Conservation (phyloP, 2,113 vertebrate species). For the Cebus imitator region DNA sequence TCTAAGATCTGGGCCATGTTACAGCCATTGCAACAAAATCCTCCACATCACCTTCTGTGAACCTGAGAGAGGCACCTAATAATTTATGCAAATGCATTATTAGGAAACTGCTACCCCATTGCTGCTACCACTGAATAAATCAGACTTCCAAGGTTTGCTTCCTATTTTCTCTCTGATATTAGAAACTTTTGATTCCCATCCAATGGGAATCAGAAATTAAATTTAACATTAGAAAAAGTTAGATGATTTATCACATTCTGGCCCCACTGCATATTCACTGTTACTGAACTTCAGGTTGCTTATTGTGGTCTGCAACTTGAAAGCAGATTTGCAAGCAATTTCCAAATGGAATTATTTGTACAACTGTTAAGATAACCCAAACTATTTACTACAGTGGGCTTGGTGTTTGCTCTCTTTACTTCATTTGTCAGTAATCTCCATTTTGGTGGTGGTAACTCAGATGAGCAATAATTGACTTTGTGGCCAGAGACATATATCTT, state of each 20-base stretch:
- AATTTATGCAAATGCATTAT: neutral
- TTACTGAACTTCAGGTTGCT: neutral
- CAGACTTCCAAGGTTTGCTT: neutral
- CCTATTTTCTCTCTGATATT: neutral
- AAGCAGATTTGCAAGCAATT: neutral
- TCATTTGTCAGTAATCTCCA: neutral
- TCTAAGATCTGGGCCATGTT: neutral
- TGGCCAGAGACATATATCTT: neutral
- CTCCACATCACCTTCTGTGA: neutral
- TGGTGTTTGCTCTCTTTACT: neutral
- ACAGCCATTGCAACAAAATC: neutral
- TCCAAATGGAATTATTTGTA: neutral
- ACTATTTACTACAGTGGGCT: neutral
- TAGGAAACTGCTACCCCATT: neutral
- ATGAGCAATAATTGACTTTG: too few species aligned
- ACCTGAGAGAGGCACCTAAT: neutral
- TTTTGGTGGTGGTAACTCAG: neutral
- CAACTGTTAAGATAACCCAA: neutral
- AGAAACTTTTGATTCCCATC: neutral
- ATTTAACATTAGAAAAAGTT: neutral
- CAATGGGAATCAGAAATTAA: neutral
- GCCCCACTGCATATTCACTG: neutral
- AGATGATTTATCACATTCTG: neutral
- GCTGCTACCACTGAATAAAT: neutral
- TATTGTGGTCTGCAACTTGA: neutral